Base-by-base conservation (phyloP, 1,140 invertebrate species). In the Drosophila suzukii region DNA sequence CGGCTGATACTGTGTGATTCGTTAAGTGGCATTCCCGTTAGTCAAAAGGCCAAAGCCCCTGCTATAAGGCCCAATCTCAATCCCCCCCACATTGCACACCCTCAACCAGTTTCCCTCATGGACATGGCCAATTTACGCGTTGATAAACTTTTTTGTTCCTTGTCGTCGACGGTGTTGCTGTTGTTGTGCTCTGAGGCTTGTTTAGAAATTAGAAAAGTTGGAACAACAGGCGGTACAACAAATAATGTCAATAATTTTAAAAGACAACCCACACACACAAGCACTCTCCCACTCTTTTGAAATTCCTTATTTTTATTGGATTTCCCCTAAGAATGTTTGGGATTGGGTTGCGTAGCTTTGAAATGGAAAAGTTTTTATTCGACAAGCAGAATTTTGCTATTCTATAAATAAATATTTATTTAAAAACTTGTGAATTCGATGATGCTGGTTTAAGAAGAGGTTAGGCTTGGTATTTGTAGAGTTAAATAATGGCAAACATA, bases 21-120 rank as follows among this genome's bases (percentile, higher is more conserved):
- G 74, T 75, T 83, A 79, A 83, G 80, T 83, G 80, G 75, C 75
- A 75, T 79, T 74, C 65, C 75, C 46, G 70, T 83, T 82, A 78
- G 80, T 82, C 75, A 82, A 75, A 82, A 83, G 67, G 80, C 75
- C 68, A 82, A 82, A 82, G 68, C 77, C 77, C 66, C 47, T 51
- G 50, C 68, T 50, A 62, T 54, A 43, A 51, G 44, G 44, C 57
- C 30, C 7, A 10, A 44, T 27, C 3, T 24, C 30, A 43, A 15
- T 5, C 32, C 13, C 41, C 17, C 4, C 47, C 30, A n/a, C 46
- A n/a, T 46, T 24, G 4, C 38, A 12, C 11, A 34, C 49, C 17
- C 51, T n/a, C 13, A 24, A 20, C 11, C 30, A 12, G n/a, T n/a
- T 30, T 17, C n/a, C 32, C 49, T 34, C 20, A 27, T 27, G 75